These are phyloP conservation scores for Rousettus madagascariensis DNA, from an alignment of 2,797 vertebrate species.

Conservation along the genomic window DNA sequence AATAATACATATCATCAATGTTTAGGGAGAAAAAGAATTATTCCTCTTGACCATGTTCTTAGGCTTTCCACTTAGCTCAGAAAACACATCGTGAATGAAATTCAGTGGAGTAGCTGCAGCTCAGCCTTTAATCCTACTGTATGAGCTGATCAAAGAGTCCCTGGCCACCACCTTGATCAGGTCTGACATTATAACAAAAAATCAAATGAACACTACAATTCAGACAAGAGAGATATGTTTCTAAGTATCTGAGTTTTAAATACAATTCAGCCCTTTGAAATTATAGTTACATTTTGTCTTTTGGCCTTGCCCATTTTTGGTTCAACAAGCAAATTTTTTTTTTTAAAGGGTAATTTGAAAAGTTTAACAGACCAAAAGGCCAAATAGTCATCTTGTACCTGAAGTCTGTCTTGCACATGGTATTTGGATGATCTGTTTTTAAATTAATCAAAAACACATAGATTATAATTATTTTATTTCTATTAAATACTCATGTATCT, in stretches of 20 bases:
- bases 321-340: slow-evolving; percentile 15
- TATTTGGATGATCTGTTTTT: slow-evolving; percentile 47
- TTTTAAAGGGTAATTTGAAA: slow-evolving; percentile 31
- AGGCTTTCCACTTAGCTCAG: not conserved
- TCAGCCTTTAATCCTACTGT: not conserved
- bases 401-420: slow-evolving; percentile 18
- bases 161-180: not conserved
- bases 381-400: not conserved
- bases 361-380: slow-evolving; percentile 28
- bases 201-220: not conserved
- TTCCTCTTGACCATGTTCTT: not conserved
- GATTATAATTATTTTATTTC: slow-evolving; percentile 44
- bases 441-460: slow-evolving; percentile 57
- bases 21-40: not conserved
- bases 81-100: not conserved
- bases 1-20: not conserved
- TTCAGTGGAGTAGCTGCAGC: not conserved
- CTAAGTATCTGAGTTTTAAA: slow-evolving; percentile 30
- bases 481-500: slow-evolving; percentile 5
- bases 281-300: slow-evolving; percentile 47
- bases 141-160: not conserved
- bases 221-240: slow-evolving; percentile 36
- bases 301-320: slow-evolving; percentile 56
- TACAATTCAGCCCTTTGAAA: slow-evolving; percentile 47
- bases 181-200: not conserved